These are phyloP conservation scores for Lasiurus borealis DNA, from an alignment of 2,113 vertebrate species.

Conservation along the genomic window DNA sequence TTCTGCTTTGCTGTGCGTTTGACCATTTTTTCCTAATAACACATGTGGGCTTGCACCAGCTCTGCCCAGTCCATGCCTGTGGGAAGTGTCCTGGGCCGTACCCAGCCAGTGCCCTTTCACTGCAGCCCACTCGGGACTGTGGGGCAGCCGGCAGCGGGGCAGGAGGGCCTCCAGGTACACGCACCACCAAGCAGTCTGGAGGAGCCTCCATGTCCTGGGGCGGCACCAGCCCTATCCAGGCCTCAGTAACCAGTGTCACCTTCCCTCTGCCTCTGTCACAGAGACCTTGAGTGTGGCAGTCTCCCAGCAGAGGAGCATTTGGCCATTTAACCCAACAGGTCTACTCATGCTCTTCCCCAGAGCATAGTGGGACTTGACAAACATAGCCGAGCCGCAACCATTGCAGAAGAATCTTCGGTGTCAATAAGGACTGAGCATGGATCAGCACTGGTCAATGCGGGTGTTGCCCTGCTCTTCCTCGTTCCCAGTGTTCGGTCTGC, in stretches of 20 bases:
- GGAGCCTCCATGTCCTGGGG: neutral
- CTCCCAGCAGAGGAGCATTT: neutral
- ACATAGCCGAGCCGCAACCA: neutral
- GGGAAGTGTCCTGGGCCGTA: no score
- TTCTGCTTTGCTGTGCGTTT: neutral
- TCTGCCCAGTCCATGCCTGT: no score
- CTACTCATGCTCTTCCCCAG: accelerated
- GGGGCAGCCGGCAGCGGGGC: constrained; percentile 88
- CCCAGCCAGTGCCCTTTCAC: constrained; percentile 84
- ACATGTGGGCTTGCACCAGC: accelerated
- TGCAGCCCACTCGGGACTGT: constrained; percentile 87
- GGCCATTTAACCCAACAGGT: neutral
- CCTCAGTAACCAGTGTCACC: neutral
- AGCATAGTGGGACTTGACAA: neutral
- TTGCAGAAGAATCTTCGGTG: accelerated
- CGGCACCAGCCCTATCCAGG: accelerated
- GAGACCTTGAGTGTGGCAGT: accelerated
- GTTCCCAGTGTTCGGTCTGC: neutral
- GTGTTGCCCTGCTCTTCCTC: neutral
- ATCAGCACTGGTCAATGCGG: no score
- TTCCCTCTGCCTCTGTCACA: neutral
- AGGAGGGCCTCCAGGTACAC: constrained; percentile 39
- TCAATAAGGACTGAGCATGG: no score
- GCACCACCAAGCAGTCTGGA: no score
- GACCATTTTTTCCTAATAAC: neutral